Percentiles rank a stretch among this genome's conserved stretches.
Conservation (phyloP, 2,888 invertebrate species). For the Apantesis nais region DNA sequence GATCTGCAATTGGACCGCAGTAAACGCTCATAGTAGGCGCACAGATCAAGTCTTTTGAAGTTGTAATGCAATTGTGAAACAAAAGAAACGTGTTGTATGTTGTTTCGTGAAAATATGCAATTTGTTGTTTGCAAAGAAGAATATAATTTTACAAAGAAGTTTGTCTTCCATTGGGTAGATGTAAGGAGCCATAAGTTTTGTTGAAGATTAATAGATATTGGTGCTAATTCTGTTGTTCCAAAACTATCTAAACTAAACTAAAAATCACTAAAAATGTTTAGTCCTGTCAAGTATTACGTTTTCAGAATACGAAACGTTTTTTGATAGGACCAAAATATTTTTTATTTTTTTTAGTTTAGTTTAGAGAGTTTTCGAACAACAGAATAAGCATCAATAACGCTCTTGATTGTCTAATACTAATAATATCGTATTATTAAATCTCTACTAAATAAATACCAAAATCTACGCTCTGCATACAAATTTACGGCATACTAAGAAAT, state of each 20-base stretch:
- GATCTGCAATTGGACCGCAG: too few species aligned
- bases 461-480: not conserved
- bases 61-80: not conserved
- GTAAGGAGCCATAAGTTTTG: constrained; percentile 52
- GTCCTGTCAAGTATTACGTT: too few species aligned
- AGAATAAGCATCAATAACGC: too few species aligned
- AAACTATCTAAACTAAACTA: too few species aligned
- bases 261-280: too few species aligned
- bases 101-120: not conserved
- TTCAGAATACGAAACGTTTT: too few species aligned
- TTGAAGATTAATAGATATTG: constrained; percentile 34
- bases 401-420: not conserved
- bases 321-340: too few species aligned
- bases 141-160: constrained; percentile 52
- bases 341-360: too few species aligned
- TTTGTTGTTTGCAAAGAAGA: constrained; percentile 35
- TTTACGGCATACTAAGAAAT: not conserved
- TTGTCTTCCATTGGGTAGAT: constrained; percentile 65
- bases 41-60: not conserved
- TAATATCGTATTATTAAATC: not conserved
- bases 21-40: too few species aligned
- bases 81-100: not conserved
- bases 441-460: not conserved
- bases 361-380: too few species aligned
- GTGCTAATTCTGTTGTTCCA: too few species aligned